Conservation (phyloP, 2,888 invertebrate species). For the Heteromurus nitidus region DNA sequence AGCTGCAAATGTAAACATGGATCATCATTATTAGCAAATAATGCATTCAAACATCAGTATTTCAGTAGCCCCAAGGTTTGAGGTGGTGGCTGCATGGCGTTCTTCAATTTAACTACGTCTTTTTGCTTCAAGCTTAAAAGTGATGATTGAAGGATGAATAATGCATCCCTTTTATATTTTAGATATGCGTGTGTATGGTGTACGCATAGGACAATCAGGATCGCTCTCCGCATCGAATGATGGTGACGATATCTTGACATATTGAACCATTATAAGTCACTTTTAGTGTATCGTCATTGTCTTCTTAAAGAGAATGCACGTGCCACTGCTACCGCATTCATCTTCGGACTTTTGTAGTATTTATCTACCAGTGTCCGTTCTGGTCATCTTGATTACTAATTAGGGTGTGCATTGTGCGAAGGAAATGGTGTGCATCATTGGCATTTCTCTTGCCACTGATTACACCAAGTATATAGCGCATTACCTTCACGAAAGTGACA, state of each 20-base stretch:
- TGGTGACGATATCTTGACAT: constrained; percentile 11
- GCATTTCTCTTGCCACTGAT: too few species aligned
- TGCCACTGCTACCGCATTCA: too few species aligned
- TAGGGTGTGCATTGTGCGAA: too few species aligned
- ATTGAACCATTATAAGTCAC: neutral
- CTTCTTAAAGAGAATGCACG: neutral
- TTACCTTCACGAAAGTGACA: too few species aligned
- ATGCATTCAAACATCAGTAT: neutral
- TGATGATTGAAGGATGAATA: constrained; percentile 3
- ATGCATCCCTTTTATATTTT: neutral
- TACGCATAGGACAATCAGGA: neutral
- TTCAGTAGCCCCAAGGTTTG: constrained; percentile 13
- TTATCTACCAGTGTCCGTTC: too few species aligned
- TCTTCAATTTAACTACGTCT: constrained; percentile 24
- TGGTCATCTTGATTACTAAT: too few species aligned
- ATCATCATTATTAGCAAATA: constrained; percentile 4
- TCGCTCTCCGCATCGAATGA: neutral
- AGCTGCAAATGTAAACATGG: constrained; percentile 4
- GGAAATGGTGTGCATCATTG: too few species aligned
- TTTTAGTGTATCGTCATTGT: neutral
- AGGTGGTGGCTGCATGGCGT: constrained; percentile 18
- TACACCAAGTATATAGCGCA: too few species aligned
- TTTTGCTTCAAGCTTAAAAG: constrained; percentile 14
- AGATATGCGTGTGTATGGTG: neutral
- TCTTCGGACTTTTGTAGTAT: too few species aligned